These are phyloP conservation scores for Drosophila kohkoa DNA, from an alignment of 1,140 invertebrate genomes.

Conservation along the genomic window DNA sequence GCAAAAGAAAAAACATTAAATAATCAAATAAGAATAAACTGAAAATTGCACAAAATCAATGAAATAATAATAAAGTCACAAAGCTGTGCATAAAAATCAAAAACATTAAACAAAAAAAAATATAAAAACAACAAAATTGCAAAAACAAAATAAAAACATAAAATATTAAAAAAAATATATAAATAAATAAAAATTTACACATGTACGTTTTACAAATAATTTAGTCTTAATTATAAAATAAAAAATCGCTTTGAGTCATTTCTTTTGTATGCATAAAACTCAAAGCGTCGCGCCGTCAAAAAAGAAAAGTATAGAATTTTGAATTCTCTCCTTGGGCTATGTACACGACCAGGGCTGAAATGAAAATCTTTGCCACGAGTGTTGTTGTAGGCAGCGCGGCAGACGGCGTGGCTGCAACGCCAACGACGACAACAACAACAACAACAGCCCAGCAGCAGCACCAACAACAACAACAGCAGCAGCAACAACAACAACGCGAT, in stretches of 20 bases:
- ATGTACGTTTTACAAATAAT: conserved; percentile 33
- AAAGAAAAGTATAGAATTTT: background rate
- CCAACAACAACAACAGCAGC: conserved; percentile 36
- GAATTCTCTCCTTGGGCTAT: conserved; percentile 37
- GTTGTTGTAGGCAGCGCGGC: conserved; percentile 35
- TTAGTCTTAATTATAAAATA: conserved; percentile 34
- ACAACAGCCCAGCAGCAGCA: conserved; percentile 27
- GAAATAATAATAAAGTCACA: conserved; percentile 37
- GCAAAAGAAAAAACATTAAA: conserved; percentile 27
- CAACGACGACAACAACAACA: conserved; percentile 7
- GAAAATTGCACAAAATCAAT: conserved; percentile 30
- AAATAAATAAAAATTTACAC: conserved; percentile 7
- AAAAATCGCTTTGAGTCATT: conserved; percentile 32
- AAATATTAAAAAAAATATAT: conserved; percentile 36
- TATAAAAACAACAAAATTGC: conserved; percentile 38
- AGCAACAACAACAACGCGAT: conserved; percentile 37
- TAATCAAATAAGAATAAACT: conserved; percentile 1
- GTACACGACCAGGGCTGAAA: conserved; percentile 54
- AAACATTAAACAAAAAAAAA: conserved; percentile 15
- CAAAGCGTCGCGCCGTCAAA: conserved; percentile 19
- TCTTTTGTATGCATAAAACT: conserved; percentile 48
- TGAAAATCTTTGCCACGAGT: conserved; percentile 69
- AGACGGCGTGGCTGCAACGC: conserved; percentile 37
- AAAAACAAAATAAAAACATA: conserved; percentile 40
- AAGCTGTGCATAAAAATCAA: conserved; percentile 25